A percentile compares a stretch with the other conserved stretches of the same genome.
phyloP scores from a whole-genome alignment of 2,113 vertebrate genomes.

The Onychostoma macrolepis region DNA sequence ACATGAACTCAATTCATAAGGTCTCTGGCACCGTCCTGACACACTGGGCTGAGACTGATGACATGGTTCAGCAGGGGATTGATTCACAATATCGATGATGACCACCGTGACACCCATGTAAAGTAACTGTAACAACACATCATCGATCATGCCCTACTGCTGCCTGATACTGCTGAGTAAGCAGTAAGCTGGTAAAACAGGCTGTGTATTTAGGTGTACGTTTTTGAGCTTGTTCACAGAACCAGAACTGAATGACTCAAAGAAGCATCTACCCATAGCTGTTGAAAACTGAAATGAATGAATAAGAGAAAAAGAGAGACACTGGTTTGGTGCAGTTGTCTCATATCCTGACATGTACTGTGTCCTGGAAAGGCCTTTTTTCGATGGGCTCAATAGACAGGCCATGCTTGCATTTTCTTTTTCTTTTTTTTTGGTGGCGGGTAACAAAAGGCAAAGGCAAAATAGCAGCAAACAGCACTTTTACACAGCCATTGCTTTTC shows the following conservation, averaged over 20 bases:
- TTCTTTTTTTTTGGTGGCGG: conserved; percentile 18
- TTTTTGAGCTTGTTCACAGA: neutral
- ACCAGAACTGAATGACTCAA: neutral
- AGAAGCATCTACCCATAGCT: neutral
- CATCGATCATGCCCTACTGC: conserved; percentile 44
- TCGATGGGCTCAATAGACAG: conserved; percentile 33
- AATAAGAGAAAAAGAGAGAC: neutral
- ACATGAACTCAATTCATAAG: conserved; percentile 8
- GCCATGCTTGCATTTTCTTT: conserved; percentile 45
- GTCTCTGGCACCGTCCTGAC: neutral
- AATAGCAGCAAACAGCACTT: conserved; percentile 40
- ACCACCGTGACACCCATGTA: conserved; percentile 18
- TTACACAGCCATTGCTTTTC: neutral
- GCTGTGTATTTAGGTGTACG: neutral
- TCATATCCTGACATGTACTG: conserved; percentile 20
- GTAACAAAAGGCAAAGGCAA: conserved; percentile 32
- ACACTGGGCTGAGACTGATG: conserved; percentile 19
- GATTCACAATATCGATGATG: conserved; percentile 33
- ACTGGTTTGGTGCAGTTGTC: neutral
- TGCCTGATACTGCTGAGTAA: conserved; percentile 40
- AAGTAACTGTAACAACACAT: conserved; percentile 14
- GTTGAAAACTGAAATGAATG: neutral
- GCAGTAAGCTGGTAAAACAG: neutral
- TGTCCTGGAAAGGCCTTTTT: conserved; percentile 6
- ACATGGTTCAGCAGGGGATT: conserved; percentile 13